Base-by-base conservation (phyloP, 2,113 vertebrate genomes). In the Phyllostomus discolor region DNA sequence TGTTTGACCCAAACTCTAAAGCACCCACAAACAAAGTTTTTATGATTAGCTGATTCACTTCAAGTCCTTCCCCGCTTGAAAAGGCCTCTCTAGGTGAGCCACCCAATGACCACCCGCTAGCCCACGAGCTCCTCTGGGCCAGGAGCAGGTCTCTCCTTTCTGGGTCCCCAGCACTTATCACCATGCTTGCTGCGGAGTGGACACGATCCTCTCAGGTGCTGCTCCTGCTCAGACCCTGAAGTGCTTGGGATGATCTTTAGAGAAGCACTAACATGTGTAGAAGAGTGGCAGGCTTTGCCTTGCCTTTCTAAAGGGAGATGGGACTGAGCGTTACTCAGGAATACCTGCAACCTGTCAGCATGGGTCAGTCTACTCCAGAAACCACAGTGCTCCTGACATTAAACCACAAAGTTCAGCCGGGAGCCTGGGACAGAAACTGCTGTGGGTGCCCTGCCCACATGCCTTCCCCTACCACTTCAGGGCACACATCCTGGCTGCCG, bases 101-200 rank as follows among this genome's bases (percentile, higher is more conserved):
- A 12, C 8, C 24, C 24, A 41, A 33, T 48, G 19, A 64, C 4
- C 46, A 43, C 54, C 24, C 67, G 12, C 50, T 19, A 41, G 15
- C 28, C 50, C 54, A 57, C 4, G 14, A 70, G 35, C 20, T 33
- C 38, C 67, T 66, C 66, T 0, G 33, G 20, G n/a, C 11, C 19
- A 4, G 48, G 11, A 4, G 4, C 33, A 4, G 1, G 5, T 11
- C 35, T 50, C 57, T 82, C 50, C 46, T 5, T 67, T 48, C 35
- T 50, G 50, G 38, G 31, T 57, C 35, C 48, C 52, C 46, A 46
- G 43, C 14, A 50, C 12, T 24, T 9, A 0, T 12, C 46, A 15
- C 80, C 26, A 12, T 2, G 22, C 24, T 67, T n/a, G 38, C 5
- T 17, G 20, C 4, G 0, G n/a, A 28, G 54, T 0, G 12, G 57